phyloP scores from a whole-genome alignment of 2,888 invertebrate genomes.

The Girardia tigrina region DNA sequence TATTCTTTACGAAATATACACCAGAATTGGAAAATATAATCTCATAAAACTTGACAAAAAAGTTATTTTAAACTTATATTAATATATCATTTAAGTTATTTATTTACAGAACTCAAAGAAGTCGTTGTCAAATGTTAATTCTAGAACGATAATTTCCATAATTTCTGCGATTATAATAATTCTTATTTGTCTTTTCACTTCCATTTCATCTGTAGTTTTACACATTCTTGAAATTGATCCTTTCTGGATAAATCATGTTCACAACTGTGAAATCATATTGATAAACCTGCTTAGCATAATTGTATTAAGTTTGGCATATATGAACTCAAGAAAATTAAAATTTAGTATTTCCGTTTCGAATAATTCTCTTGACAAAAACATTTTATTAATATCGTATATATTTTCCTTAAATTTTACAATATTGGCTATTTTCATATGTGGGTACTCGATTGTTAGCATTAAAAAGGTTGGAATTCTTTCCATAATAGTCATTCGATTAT shows the following conservation, averaged over 20 bases:
- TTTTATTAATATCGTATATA: background rate
- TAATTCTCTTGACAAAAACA: background rate
- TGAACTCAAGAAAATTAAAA: background rate
- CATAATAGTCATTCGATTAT: background rate
- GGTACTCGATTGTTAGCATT: background rate
- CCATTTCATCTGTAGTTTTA: background rate
- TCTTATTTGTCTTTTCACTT: background rate
- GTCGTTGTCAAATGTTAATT: background rate
- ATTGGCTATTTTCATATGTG: background rate
- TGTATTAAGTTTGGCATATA: background rate
- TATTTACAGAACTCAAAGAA: background rate
- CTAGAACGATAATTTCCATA: background rate
- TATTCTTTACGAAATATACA: conserved; percentile 24
- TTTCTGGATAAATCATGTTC: background rate
- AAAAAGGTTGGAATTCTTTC: background rate
- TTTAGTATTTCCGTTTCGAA: background rate
- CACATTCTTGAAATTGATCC: conserved; percentile 1
- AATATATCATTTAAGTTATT: background rate
- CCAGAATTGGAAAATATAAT: conserved; percentile 31
- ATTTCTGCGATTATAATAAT: background rate
- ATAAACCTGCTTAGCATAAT: background rate
- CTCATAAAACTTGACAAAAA: background rate
- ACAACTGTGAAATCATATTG: background rate
- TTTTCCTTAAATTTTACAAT: background rate
- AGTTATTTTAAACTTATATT: background rate